Conservation (phyloP, 2,113 vertebrate species). For the Lanius ludovicianus region DNA sequence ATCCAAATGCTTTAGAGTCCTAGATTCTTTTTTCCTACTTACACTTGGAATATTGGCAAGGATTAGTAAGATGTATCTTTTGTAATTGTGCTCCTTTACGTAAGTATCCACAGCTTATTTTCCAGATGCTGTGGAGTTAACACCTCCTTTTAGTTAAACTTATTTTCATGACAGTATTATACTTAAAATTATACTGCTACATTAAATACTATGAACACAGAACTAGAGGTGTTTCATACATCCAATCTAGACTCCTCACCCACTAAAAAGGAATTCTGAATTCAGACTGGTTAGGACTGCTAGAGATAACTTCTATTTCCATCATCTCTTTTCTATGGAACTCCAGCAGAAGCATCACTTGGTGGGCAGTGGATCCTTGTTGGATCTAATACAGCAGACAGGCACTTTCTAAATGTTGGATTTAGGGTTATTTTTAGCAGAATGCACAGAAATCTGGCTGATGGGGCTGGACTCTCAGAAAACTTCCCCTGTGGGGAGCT, state of each 20-base stretch:
- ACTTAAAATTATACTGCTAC: background rate
- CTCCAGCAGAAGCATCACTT: background rate
- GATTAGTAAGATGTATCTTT: background rate
- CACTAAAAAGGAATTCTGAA: background rate
- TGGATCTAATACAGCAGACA: background rate
- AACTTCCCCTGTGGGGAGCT: background rate
- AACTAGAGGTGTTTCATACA: background rate
- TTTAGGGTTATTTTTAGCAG: background rate
- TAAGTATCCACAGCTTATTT: background rate
- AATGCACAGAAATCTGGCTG: background rate
- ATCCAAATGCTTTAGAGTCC: background rate
- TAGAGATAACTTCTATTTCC: background rate
- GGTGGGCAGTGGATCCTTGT: background rate
- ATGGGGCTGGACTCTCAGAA: background rate
- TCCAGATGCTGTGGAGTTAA: background rate
- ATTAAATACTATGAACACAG: background rate
- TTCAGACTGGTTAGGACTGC: background rate
- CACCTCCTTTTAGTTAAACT: background rate
- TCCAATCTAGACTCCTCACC: background rate
- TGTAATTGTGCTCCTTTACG: background rate
- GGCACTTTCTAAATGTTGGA: background rate
- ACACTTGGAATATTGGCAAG: background rate
- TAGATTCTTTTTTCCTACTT: background rate
- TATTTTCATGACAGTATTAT: background rate
- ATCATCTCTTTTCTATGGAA: fast-evolving